Evolutionary conservation across 2,888 invertebrate genomes (phyloP), one percentile per base, ranked within the genome.

Genomic region (Embidobia sp.): DNA sequence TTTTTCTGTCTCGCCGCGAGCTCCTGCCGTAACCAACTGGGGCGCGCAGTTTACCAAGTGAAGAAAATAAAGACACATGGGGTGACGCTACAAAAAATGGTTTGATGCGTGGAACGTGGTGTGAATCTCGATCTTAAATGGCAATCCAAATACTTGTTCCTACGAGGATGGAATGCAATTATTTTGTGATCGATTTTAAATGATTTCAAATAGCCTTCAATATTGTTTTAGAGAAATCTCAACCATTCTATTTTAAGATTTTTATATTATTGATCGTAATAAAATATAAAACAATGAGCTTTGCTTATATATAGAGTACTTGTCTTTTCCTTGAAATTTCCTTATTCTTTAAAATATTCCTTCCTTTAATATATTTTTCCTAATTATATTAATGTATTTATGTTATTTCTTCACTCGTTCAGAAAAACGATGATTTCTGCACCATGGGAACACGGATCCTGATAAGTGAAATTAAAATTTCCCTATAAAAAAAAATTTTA

Each of bases 1-100:
- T 48, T 29, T 15, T 22, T 19, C 8, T 13, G n/a, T 18, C 3
- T 15, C 55, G 15, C 40, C 51, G 40, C 35, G 26, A 15, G 29
- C 37, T 53, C 27, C 11, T 33, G 61, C 11, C 42, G 61, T 64
- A 57, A 57, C 59, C 22, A 48, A 11, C 26, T 49, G 46, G 26
- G 42, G 55, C 11, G 57, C 15, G 76, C 63, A 76, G 73, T 77
- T 78, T 75, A 78, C 72, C 69, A 74, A 79, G 61, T 72, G 69
- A 70, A 37, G 57, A 57, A 73, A 57, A 64, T 73, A 55, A 73
- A 73, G 73, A 73, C 49, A 55, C 63, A 73, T 64, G 46, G 48
- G 72, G 55, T 48, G 64, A 48, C 51, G 59, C 51, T n/a, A 16
- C 51, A 66, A 73, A 79, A 77, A 80, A 76, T 66, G 63, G 53